phyloP scores from a whole-genome alignment of 2,888 invertebrate species.

The Lepidochitona cinerea region DNA sequence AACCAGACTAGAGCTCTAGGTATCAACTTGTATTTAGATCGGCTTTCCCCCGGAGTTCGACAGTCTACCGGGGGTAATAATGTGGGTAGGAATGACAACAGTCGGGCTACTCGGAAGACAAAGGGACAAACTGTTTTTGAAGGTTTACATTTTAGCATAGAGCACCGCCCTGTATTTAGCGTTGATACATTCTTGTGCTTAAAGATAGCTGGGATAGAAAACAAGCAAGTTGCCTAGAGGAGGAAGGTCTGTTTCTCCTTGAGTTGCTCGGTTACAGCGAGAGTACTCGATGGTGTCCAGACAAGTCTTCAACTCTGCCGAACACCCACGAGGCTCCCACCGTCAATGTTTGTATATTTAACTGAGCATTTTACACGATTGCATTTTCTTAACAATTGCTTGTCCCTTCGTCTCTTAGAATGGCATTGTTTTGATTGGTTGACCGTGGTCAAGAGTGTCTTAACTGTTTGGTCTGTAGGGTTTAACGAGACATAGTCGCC shows the following conservation, averaged over 20 bases:
- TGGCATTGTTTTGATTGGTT: background rate
- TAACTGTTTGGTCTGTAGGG: background rate
- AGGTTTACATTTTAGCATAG: background rate
- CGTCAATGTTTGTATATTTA: background rate
- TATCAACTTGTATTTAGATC: background rate
- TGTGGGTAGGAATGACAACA: background rate
- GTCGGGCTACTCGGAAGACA: background rate
- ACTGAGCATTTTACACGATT: constrained; percentile 2
- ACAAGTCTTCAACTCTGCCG: background rate
- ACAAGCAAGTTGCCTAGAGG: background rate
- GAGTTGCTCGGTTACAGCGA: background rate
- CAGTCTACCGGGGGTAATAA: background rate
- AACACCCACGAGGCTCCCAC: background rate
- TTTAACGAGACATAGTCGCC: too few relatives aligned
- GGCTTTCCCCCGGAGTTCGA: background rate
- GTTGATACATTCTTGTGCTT: background rate
- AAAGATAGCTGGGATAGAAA: background rate
- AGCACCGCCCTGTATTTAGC: background rate
- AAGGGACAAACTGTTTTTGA: background rate
- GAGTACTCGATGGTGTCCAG: background rate
- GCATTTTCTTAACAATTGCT: background rate
- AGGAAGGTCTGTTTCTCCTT: background rate
- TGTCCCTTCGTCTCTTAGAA: background rate
- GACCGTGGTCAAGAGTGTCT: background rate
- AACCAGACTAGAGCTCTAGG: background rate